Conservation (phyloP, 2,797 vertebrate genomes). For the Gouania willdenowi region DNA sequence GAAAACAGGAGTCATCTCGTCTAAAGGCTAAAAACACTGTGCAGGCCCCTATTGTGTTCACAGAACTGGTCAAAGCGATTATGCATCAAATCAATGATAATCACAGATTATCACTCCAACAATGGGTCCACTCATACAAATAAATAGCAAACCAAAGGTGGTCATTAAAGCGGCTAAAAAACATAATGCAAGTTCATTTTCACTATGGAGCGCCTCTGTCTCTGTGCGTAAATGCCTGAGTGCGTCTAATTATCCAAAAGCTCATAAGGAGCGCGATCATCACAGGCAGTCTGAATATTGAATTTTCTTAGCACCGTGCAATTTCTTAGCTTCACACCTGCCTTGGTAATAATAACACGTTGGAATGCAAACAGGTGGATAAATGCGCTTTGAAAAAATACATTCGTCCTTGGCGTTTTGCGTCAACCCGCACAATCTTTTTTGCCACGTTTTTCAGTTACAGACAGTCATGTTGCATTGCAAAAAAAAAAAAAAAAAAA, state of each 20-base stretch:
- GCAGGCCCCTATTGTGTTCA: no score
- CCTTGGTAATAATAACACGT: slow-evolving; percentile 20
- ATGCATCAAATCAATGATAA: slow-evolving; percentile 51
- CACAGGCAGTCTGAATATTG: slow-evolving; percentile 42
- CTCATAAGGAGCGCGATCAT: slow-evolving; percentile 53
- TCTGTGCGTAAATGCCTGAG: slow-evolving; percentile 41
- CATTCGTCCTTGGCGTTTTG: no score
- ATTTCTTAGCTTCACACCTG: slow-evolving; percentile 37
- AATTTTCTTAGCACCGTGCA: slow-evolving; percentile 24
- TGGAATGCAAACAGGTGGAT: slow-evolving; percentile 7
- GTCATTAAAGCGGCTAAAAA: slow-evolving; percentile 24
- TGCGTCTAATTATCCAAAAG: slow-evolving; percentile 60
- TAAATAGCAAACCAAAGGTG: slow-evolving; percentile 16
- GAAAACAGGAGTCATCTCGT: no score
- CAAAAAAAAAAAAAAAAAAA: background rate
- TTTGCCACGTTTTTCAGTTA: background rate
- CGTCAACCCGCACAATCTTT: background rate
- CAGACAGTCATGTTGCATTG: background rate
- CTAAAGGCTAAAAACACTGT: no score
- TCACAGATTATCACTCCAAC: slow-evolving; percentile 32
- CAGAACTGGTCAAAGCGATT: slow-evolving; percentile 56
- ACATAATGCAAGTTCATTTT: slow-evolving; percentile 25
- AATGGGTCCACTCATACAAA: slow-evolving; percentile 25
- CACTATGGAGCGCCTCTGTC: slow-evolving; percentile 8
- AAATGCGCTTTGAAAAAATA: no score